Evolutionary conservation across 2,113 vertebrate genomes (phyloP).

Genomic region (Crotalus tigris): DNA sequence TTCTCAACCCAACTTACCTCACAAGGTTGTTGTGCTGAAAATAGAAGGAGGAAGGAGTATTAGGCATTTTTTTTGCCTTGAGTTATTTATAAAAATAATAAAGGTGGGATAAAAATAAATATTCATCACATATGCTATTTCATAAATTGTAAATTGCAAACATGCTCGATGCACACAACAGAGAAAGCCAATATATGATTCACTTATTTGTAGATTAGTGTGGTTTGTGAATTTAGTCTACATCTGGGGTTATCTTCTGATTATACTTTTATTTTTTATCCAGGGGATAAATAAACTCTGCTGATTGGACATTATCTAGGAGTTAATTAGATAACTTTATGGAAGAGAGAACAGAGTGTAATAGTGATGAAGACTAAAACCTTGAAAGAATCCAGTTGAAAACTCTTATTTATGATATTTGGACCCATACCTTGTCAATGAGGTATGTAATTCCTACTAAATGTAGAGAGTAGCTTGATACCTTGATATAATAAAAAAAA

Average conservation of each 20-base stretch:
- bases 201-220: background rate
- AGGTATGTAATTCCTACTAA: background rate
- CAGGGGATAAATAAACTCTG: background rate
- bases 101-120: too few relatives aligned
- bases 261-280: background rate
- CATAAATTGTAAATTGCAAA: too few relatives aligned
- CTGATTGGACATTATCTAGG: background rate
- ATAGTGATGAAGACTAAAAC: background rate
- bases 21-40: too few relatives aligned
- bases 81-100: too few relatives aligned
- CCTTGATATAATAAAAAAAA: background rate
- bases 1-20: too few relatives aligned
- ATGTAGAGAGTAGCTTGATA: background rate
- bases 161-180: too few relatives aligned
- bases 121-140: too few relatives aligned
- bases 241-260: background rate
- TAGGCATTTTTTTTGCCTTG: too few relatives aligned
- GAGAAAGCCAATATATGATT: background rate
- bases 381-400: background rate
- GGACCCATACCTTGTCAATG: background rate
- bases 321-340: background rate
- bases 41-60: too few relatives aligned
- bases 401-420: background rate
- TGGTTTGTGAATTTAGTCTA: background rate
- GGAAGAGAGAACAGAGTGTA: background rate